Evolutionary conservation across 2,113 vertebrate species (phyloP).

Genomic region (Origma solitaria): DNA sequence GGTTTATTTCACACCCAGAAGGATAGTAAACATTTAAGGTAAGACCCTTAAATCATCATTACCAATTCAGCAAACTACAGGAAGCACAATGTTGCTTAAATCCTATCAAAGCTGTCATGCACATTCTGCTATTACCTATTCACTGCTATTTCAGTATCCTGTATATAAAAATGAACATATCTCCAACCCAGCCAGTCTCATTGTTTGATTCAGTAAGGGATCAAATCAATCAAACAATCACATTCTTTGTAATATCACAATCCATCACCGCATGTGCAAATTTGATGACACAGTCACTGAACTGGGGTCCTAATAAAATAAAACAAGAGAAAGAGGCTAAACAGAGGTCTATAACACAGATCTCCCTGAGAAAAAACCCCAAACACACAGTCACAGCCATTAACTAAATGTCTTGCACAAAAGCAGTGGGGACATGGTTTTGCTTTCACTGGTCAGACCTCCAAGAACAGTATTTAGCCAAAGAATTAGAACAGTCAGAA

Average conservation of each 20-base stretch:
- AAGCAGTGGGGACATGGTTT: not conserved
- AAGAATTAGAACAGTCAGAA: not conserved
- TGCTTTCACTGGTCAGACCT: not conserved
- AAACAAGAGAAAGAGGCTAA: not conserved
- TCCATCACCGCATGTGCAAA: not conserved
- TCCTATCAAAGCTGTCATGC: not conserved
- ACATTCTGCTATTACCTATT: not conserved
- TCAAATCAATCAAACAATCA: not conserved
- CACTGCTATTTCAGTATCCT: not conserved
- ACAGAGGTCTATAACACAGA: not conserved
- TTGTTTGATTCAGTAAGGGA: not conserved
- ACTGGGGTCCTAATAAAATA: not conserved
- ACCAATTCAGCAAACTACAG: not conserved
- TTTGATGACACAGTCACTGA: constrained; percentile 9
- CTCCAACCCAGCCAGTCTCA: not conserved
- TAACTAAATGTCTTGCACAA: not conserved
- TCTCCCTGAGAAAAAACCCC: not conserved
- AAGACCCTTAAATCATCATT: not conserved
- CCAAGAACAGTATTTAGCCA: not conserved
- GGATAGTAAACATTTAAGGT: not conserved
- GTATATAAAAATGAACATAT: not conserved
- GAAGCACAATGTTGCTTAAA: not conserved
- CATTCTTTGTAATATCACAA: not conserved
- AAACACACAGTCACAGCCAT: not conserved
- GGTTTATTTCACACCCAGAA: not conserved